A percentile compares a stretch with the other conserved stretches of the same genome.
Evolutionary conservation across 2,113 vertebrate genomes (phyloP).

Genomic region (Maylandia zebra): DNA sequence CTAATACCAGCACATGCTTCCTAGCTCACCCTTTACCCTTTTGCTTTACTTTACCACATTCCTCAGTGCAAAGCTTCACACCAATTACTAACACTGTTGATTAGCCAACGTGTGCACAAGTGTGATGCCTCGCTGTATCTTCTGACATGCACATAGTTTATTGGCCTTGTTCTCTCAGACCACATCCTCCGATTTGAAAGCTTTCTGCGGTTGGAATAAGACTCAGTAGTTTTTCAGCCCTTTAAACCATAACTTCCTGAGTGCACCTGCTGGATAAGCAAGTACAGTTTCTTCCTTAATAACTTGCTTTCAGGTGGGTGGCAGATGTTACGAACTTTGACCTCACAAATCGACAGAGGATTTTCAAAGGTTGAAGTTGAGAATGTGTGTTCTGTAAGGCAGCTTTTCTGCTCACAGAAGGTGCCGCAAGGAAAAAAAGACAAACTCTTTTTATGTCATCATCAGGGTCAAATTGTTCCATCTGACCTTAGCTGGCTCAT

Average conservation of each 20-base stretch:
- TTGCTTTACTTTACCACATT: not conserved
- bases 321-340: not conserved
- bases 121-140: not conserved
- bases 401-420: not conserved
- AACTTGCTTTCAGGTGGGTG: not conserved
- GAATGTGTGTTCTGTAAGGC: not conserved
- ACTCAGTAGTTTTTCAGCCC: not conserved
- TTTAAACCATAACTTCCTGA: not conserved
- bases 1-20: not conserved
- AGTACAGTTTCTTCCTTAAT: not conserved
- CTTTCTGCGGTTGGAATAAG: not conserved
- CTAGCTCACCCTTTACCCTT: conserved; percentile 3
- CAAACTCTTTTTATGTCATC: not conserved
- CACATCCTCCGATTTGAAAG: not conserved
- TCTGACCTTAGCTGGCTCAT: not conserved
- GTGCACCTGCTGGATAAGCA: not conserved
- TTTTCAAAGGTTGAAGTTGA: not conserved
- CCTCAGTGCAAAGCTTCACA: conserved; percentile 12
- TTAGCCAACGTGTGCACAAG: not conserved
- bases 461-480: conserved; percentile 1
- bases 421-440: not conserved
- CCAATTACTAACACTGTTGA: conserved; percentile 27
- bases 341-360: conserved; percentile 1
- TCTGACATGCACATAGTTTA: not conserved
- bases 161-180: not conserved